A percentile compares a stretch with the other conserved stretches of the same genome.
phyloP scores from a whole-genome alignment of 2,113 vertebrate species.

The Lampris megalopsis region DNA sequence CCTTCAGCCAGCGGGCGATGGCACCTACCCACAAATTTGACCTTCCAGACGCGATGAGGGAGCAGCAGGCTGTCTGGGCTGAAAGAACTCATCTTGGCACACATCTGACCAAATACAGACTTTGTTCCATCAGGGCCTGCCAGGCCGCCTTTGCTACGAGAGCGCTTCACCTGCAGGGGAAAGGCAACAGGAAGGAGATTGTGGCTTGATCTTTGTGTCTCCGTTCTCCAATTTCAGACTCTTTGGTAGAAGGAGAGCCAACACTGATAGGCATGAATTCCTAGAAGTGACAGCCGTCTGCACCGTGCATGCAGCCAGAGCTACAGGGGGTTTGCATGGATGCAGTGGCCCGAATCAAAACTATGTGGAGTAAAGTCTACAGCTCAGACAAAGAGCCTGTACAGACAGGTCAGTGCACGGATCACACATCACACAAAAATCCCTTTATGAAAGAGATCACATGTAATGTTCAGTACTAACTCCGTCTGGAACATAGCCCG shows the following conservation, averaged over 20 bases:
- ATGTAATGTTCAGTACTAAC: constrained; percentile 54
- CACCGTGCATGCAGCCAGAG: constrained; percentile 5
- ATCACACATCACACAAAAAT: constrained; percentile 40
- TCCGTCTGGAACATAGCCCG: constrained; percentile 29
- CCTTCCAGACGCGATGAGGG: constrained; percentile 98
- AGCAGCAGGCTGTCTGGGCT: constrained; percentile 96
- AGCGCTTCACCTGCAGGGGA: constrained; percentile 92
- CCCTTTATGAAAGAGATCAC: constrained; percentile 68
- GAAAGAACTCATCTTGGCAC: constrained; percentile 97
- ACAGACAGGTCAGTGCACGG: constrained; percentile 40
- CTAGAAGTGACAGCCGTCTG: constrained; percentile 43
- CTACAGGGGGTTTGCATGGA: background rate
- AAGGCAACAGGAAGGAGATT: background rate
- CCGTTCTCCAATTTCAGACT: constrained; percentile 20
- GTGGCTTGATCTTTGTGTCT: constrained; percentile 14
- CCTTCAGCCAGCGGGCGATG: background rate
- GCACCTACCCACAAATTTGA: constrained; percentile 96
- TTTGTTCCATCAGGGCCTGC: constrained; percentile 98
- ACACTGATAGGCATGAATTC: constrained; percentile 22
- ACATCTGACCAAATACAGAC: constrained; percentile 99
- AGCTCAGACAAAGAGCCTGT: constrained; percentile 15
- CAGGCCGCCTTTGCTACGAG: constrained; percentile 96
- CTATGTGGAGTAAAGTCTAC: constrained; percentile 35
- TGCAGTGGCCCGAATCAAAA: constrained; percentile 16
- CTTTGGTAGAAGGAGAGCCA: constrained; percentile 23